Evolutionary conservation across 2,888 invertebrate genomes (phyloP), one percentile per base, ranked within the genome.

Genomic region (Scaptomyza reducta): DNA sequence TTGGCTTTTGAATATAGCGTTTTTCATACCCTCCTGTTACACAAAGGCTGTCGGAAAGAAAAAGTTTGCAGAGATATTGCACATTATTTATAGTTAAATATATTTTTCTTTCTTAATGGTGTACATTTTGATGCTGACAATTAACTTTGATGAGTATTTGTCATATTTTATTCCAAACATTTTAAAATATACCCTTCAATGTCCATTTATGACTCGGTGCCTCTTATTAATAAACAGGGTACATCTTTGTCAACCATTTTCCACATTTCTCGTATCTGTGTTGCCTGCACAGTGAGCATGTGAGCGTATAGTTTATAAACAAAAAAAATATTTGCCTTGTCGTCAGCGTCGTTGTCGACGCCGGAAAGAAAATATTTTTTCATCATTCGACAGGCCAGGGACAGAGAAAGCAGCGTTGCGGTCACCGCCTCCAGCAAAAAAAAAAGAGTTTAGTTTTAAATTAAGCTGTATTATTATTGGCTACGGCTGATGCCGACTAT

Each of bases 361-460:
- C 74, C 67, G 79, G 56, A 60, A 67, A 74, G 77, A 78, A 74
- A 71, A 78, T 69, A 74, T 80, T 80, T 79, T 80, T 79, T 74
- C 82, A 81, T 77, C 77, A 77, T 57, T 81, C 33, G 27, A 57
- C 18, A 27, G 16, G 22, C 22, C 44, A 31, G 44, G 50, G 75
- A 63, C 86, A 70, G 79, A 75, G 83, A 75, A 79, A 71, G 50
- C 79, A 68, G 50, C 83, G 70, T 79, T 82, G 86, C 60, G 82
- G 86, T 78, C 70, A 70, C 65, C 67, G 86, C 82, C 83, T 78
- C 62, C 57, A 74, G 86, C 79, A 10, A 4, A 14, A 4, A 9
- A 78, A 76, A 81, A 81, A 70, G 83, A 86, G 83, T 85, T 85
- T 70, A 64, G 82, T 79, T 79, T 82, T 82, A 85, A 79, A 79